Evolutionary conservation across 2,113 vertebrate genomes (phyloP).

Genomic region (Paedocypris sp.): DNA sequence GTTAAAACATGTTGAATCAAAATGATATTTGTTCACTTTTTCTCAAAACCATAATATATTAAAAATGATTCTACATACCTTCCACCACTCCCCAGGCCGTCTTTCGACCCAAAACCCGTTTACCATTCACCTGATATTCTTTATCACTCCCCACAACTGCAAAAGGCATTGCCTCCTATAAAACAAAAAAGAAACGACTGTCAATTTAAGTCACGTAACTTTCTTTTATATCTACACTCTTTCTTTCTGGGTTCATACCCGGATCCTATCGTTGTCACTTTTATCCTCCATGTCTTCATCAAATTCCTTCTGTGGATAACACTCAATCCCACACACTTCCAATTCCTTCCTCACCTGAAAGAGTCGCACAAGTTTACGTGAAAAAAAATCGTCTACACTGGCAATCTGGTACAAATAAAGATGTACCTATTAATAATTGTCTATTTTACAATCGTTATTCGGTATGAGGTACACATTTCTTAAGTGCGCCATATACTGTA

Average conservation of each 20-base stretch:
- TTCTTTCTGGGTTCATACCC: constrained; percentile 78
- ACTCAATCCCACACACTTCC: constrained; percentile 82
- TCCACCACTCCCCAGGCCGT: constrained; percentile 94
- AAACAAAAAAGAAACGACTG: no score
- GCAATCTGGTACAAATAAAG: no score
- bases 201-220: no score
- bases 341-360: constrained; percentile 87
- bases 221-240: no score
- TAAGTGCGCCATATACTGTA: no score
- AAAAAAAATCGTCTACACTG: no score
- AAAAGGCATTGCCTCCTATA: constrained; percentile 91
- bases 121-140: constrained; percentile 92
- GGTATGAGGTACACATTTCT: no score
- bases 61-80: constrained; percentile 59
- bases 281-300: constrained; percentile 96
- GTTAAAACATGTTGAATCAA: background rate
- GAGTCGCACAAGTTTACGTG: no score
- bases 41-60: background rate
- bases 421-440: no score
- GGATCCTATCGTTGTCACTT: constrained; percentile 94
- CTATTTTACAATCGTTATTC: background rate
- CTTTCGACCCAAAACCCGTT: constrained; percentile 88
- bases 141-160: constrained; percentile 95
- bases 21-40: background rate
- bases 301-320: constrained; percentile 95